Percentiles rank a stretch among this genome's conserved stretches.
phyloP scores from a whole-genome alignment of 2,113 vertebrate genomes.

The Mus pahari region DNA sequence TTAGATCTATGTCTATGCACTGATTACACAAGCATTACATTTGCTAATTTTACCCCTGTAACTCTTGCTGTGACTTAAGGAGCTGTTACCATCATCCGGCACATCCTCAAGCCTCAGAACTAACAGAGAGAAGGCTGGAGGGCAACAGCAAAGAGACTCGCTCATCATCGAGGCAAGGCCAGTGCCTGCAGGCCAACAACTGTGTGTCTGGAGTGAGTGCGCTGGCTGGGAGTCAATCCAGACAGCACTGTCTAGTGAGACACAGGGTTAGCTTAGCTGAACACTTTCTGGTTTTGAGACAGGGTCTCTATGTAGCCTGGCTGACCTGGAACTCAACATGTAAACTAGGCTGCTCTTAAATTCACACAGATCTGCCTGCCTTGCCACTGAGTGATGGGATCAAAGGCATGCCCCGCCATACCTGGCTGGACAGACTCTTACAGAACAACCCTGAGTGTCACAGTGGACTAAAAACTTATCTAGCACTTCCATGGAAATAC shows the following conservation, averaged over 20 bases:
- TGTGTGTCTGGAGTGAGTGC: no score
- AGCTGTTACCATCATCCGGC: no score
- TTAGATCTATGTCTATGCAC: accelerated
- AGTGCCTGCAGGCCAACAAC: not conserved
- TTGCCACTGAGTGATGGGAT: not conserved
- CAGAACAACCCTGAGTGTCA: not conserved
- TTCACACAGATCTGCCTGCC: not conserved
- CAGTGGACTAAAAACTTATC: not conserved
- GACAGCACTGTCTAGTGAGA: not conserved
- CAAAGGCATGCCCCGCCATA: not conserved
- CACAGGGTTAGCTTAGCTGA: not conserved
- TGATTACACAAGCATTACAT: not conserved
- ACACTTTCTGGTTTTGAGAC: not conserved
- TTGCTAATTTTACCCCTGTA: not conserved
- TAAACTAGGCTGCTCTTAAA: not conserved
- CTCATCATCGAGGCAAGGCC: no score
- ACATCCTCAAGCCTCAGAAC: no score
- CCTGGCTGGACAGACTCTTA: not conserved
- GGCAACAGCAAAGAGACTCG: not conserved
- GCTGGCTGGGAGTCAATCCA: not conserved
- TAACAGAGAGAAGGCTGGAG: not conserved
- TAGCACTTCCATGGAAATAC: not conserved
- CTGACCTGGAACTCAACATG: not conserved
- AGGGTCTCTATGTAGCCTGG: not conserved
- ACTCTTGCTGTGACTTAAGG: accelerated